Evolutionary conservation across 2,888 invertebrate genomes (phyloP).

Genomic region (Polietes domitor): DNA sequence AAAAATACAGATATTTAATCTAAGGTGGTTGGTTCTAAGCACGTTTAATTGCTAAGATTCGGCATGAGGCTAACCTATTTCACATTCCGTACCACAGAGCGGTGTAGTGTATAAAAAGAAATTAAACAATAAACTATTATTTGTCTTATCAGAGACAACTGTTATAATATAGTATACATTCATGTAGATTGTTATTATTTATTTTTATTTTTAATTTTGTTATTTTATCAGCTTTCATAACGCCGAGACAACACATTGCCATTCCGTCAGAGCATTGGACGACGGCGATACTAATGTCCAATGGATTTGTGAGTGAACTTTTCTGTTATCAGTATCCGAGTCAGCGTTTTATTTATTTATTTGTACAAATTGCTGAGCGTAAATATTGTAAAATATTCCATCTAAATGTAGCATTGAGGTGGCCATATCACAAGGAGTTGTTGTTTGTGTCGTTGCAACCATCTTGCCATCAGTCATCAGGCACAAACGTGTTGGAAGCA

Average conservation of each 20-base stretch:
- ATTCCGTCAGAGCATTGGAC: background rate
- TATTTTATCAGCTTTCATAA: too few species aligned
- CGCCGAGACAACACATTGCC: background rate
- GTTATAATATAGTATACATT: background rate
- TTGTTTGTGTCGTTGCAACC: background rate
- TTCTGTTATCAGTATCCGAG: conserved; percentile 4
- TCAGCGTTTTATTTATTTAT: conserved; percentile 4
- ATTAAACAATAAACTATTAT: background rate
- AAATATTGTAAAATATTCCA: conserved; percentile 16
- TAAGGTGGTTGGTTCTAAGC: too few species aligned
- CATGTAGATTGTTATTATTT: too few species aligned
- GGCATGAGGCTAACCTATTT: too few species aligned
- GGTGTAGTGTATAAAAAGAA: too few species aligned
- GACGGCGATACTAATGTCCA: background rate
- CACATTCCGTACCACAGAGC: too few species aligned
- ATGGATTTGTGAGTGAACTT: background rate
- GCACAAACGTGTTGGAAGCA: conserved; percentile 27
- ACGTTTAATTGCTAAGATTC: too few species aligned
- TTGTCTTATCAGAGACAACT: conserved; percentile 15
- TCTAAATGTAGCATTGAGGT: background rate
- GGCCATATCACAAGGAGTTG: conserved; percentile 6
- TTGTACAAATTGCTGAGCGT: conserved; percentile 19
- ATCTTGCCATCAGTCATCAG: conserved; percentile 10
- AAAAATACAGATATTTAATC: too few species aligned
- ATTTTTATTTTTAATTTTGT: too few species aligned